These are phyloP conservation scores for Caenorhabditis sulstoni DNA, from an alignment of 2,888 invertebrate genomes.

Conservation along the genomic window DNA sequence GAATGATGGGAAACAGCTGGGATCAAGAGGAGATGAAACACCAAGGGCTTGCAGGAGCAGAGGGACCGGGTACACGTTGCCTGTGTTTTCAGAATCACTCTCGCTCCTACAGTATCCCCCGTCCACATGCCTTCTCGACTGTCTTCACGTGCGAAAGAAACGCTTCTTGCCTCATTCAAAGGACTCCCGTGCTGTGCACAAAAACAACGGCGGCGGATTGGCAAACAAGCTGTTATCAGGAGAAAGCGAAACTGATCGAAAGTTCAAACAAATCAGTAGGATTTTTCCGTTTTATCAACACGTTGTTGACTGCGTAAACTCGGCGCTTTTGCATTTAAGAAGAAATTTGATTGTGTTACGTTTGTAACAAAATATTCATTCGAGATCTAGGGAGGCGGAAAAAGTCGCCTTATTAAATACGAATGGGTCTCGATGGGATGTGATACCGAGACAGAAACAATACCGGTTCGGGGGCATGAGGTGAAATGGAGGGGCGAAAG, in stretches of 20 bases:
- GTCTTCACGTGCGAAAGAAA: neutral
- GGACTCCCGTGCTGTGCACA: slow-evolving; percentile 11
- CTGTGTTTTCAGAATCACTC: slow-evolving; percentile 31
- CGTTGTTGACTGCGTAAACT: slow-evolving; percentile 21
- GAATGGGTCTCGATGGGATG: slow-evolving; percentile 4
- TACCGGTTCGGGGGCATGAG: slow-evolving; percentile 25
- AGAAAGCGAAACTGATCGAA: slow-evolving; percentile 21
- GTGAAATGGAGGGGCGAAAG: slow-evolving; percentile 2
- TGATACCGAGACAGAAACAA: neutral
- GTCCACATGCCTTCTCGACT: slow-evolving; percentile 18
- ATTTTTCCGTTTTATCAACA: slow-evolving; percentile 11
- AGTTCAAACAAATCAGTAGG: slow-evolving; percentile 34
- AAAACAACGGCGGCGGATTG: slow-evolving; percentile 12
- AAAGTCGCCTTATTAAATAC: neutral
- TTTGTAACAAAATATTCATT: slow-evolving; percentile 9
- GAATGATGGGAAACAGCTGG: slow-evolving; percentile 34
- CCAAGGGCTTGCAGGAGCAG: slow-evolving; percentile 4
- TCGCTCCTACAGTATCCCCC: slow-evolving; percentile 11
- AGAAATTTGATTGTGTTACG: too few relatives aligned
- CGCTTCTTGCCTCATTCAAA: slow-evolving; percentile 1
- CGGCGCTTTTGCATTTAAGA: too few relatives aligned
- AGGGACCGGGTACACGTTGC: too few relatives aligned
- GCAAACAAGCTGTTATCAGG: slow-evolving; percentile 27
- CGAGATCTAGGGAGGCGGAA: slow-evolving; percentile 4
- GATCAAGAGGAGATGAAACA: slow-evolving; percentile 21